phyloP scores from a whole-genome alignment of 2,113 vertebrate species.

The Eolophus roseicapilla region DNA sequence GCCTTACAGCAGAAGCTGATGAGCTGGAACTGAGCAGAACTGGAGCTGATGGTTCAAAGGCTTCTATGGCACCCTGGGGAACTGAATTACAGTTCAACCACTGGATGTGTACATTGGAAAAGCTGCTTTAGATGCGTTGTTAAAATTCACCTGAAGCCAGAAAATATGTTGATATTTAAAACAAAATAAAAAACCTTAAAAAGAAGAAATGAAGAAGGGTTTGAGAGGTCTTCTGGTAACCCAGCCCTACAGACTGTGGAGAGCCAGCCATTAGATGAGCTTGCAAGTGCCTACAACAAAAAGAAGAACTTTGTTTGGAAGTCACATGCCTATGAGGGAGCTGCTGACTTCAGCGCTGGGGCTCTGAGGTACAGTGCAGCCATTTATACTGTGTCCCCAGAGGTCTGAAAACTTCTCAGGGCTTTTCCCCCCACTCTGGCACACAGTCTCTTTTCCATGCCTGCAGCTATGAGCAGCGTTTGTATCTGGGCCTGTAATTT shows the following conservation, averaged over 20 bases:
- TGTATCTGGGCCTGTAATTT: conserved; percentile 4
- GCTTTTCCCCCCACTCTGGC: neutral
- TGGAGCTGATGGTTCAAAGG: neutral
- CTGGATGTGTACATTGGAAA: neutral
- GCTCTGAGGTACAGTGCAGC: neutral
- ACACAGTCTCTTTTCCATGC: neutral
- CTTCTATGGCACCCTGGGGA: neutral
- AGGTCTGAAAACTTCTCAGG: neutral
- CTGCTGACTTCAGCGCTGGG: neutral
- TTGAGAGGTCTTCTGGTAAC: neutral
- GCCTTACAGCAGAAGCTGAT: neutral
- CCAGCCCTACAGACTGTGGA: neutral
- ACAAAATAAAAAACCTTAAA: neutral
- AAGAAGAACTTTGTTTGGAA: conserved; percentile 19
- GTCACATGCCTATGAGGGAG: neutral
- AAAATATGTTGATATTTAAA: neutral
- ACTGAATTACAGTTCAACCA: neutral
- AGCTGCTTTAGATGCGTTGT: neutral
- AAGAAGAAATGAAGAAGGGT: neutral
- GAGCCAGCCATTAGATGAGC: neutral
- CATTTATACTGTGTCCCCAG: neutral
- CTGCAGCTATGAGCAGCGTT: neutral
- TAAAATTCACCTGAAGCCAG: neutral
- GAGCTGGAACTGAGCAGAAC: neutral
- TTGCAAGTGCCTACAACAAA: neutral